These are phyloP conservation scores for Salmo trutta DNA, from an alignment of 2,797 vertebrate genomes.

Conservation along the genomic window DNA sequence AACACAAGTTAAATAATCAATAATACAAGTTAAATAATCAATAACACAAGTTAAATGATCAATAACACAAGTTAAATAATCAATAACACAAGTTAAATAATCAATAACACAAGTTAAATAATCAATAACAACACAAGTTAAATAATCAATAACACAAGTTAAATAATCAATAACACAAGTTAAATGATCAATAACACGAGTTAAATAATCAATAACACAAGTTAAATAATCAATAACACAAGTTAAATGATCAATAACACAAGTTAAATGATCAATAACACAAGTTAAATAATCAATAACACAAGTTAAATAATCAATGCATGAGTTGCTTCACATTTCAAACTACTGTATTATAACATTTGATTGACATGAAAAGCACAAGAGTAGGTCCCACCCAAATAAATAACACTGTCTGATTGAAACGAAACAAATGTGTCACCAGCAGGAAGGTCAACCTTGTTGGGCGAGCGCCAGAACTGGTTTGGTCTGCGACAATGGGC, in stretches of 20 bases:
- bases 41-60: constrained; percentile 3
- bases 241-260: too few relatives aligned
- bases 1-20: constrained; percentile 6
- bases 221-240: too few relatives aligned
- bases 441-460: constrained; percentile 43
- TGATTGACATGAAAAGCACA: not conserved
- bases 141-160: constrained; percentile 6
- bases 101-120: constrained; percentile 1
- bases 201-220: constrained; percentile 7
- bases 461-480: constrained; percentile 56
- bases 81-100: constrained; percentile 5
- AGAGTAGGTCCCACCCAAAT: not conserved
- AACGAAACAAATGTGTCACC: constrained; percentile 44
- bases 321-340: not conserved
- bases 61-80: constrained; percentile 5
- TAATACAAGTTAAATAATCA: too few relatives aligned
- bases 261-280: constrained; percentile 7
- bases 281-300: constrained; percentile 10
- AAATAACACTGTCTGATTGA: not conserved
- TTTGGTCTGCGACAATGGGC: constrained; percentile 51
- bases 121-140: not conserved
- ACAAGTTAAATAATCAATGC: not conserved
- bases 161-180: too few relatives aligned
- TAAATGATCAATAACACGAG: not conserved
- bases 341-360: not conserved